Conservation (phyloP, 2,113 vertebrate genomes). For the Charina bottae region DNA sequence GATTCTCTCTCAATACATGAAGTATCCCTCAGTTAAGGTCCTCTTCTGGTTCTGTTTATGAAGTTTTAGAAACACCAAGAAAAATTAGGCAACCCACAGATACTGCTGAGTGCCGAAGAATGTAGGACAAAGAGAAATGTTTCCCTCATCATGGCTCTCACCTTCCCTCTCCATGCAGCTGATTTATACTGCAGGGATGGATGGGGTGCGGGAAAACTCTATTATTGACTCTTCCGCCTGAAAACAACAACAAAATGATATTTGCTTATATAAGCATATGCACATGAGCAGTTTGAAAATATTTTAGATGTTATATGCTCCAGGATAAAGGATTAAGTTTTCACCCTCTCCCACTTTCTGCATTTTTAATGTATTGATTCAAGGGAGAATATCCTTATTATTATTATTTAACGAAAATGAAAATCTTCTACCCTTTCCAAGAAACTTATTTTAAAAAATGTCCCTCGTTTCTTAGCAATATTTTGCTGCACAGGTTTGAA, state of each 20-base stretch:
- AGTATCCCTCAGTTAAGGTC: not conserved
- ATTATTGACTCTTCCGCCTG: not conserved
- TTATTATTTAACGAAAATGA: slow-evolving; percentile 12
- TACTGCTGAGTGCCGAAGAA: not conserved
- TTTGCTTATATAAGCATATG: not conserved
- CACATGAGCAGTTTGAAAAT: not conserved
- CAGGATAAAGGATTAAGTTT: not conserved
- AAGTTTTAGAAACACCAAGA: not conserved
- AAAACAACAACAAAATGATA: not conserved
- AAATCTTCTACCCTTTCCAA: not conserved
- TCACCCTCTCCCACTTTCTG: not conserved
- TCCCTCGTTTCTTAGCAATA: not conserved
- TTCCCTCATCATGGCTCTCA: not conserved
- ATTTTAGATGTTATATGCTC: not conserved
- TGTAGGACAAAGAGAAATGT: not conserved
- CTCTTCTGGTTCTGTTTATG: not conserved
- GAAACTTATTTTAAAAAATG: not conserved
- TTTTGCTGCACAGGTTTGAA: not conserved
- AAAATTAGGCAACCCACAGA: not conserved
- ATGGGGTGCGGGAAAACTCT: not conserved
- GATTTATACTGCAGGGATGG: not conserved
- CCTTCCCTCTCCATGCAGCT: not conserved
- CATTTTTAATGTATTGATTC: not conserved
- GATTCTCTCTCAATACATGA: not conserved
- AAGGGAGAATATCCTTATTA: not conserved